Evolutionary conservation across 2,113 vertebrate species (phyloP), one percentile per base, ranked within the genome.

Genomic region (Epinephelus moara): DNA sequence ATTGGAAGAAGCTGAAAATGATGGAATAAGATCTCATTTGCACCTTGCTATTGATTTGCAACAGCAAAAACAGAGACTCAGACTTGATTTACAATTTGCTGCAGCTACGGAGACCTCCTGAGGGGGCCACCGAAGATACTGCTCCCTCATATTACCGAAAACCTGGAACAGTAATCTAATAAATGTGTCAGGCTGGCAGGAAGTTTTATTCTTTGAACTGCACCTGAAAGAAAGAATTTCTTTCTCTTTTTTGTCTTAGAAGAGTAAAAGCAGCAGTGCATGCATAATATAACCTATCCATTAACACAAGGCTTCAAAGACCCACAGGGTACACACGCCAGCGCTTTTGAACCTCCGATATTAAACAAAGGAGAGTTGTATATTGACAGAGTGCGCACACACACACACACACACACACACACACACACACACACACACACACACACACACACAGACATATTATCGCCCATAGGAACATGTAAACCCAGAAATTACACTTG

Each of bases 231-330:
- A 86, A 71, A 67, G 0, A 67, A 37, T 3, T 10, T 27, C 8
- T 71, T 57, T 45, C 9, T 19, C 13, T 19, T 56, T 80, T 77
- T 53, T 25, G 21, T 75, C 21, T 47, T 55, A 47, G 23, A 66
- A 42, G 57, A 80, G 63, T 78, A 62, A 71, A 70, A 82, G 74
- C 53, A 55, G 18, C 30, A 15, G 25, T 57, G 70, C 70, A 81
- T 87, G 78, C 76, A 82, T 89, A 88, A 90, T 87, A 69, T 70
- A 74, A 80, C 64, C 61, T 75, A n/a, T 67, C 83, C 53, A 85
- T 85, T 74, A 72, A 53, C 67, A 63, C 45, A 87, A 66, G 45
- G 70, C 82, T 88, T 85, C 77, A 91, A 84, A 90, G 82, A 79
- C 25, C 45, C 53, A 56, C 55, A 63, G 53, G 18, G 19, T 52